Base-by-base conservation (phyloP, 2,888 invertebrate species). In the Dasysyrphus tricinctus region DNA sequence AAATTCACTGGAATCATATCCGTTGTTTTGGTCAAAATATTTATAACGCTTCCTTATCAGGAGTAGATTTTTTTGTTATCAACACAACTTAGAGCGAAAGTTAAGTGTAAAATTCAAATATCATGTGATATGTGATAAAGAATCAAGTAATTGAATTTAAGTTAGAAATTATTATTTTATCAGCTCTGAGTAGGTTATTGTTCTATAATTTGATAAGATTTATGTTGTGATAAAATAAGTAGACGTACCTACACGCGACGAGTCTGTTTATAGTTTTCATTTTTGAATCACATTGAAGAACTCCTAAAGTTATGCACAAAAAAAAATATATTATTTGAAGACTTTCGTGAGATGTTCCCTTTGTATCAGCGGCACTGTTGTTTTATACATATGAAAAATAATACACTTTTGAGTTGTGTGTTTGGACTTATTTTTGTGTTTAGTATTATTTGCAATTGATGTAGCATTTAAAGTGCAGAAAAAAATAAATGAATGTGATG, bases 271-370 rank as follows among this genome's bases (percentile, higher is more conserved):
- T n/a, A n/a, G n/a, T 63, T 32, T 63, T 14, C 0, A 29, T 16
- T 44, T 42, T n/a, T 0, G 1, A 42, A 19, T 57, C 5, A 16
- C 11, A 37, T 37, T 19, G 7, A 12, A 39, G 8, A 42, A 11
- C 63, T 32, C 63, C 63, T 47, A 44, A 47, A 16, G 7, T 44
- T 63, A 63, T 44, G 63, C 63, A 63, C n/a, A 16, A 5, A 2
- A 16, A 5, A 1, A 44, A 63, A 29, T 11, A 4, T 29, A 16
- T 32, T n/a, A 42, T 34, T 56, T 56, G n/a, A 2, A 5, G 6
- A 2, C 16, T 57, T 2, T 16, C 3, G 5, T 5, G 3, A 5
- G 1, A 14, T 42, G 61, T 61, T 42, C 2, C 0, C 2, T 14
- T 61, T 39, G 2, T 61, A 42, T 5, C 0, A n/a, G 14, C n/a